phyloP scores from a whole-genome alignment of 2,113 vertebrate species.

The Dendropsophus ebraccatus region DNA sequence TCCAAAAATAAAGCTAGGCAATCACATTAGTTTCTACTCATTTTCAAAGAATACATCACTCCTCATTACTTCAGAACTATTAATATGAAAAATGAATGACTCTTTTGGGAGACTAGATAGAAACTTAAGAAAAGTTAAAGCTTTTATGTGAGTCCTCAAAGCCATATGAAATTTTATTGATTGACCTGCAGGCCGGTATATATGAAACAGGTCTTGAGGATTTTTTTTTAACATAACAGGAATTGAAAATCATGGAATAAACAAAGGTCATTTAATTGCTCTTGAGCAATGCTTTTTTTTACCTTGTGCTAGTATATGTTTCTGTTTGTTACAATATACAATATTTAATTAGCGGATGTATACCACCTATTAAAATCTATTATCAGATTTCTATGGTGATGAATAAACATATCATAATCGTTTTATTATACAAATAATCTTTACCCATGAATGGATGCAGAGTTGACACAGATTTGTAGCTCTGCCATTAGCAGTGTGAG shows the following conservation, averaged over 20 bases:
- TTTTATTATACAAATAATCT: no score
- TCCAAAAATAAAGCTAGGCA: slow-evolving; percentile 5
- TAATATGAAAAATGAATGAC: slow-evolving; percentile 33
- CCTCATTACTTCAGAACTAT: slow-evolving; percentile 28
- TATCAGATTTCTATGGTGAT: no score
- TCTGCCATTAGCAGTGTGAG: no score
- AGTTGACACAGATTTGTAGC: no score
- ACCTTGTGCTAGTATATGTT: not conserved
- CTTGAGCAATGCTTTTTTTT: not conserved
- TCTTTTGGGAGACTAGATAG: slow-evolving; percentile 4
- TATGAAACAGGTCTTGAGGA: not conserved
- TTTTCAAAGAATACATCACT: slow-evolving; percentile 37
- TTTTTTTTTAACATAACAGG: not conserved
- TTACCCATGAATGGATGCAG: no score
- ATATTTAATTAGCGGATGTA: no score
- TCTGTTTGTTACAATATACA: no score
- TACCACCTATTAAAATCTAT: no score
- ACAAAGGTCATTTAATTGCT: not conserved
- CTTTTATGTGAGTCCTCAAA: slow-evolving; percentile 34
- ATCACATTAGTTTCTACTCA: slow-evolving; percentile 32
- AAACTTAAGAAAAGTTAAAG: slow-evolving; percentile 27
- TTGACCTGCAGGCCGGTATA: not conserved
- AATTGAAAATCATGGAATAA: not conserved
- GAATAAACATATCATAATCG: no score
- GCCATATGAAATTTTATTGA: slow-evolving; percentile 26